Base-by-base conservation (phyloP, 2,888 invertebrate genomes). In the Lithophane semibrunnea region DNA sequence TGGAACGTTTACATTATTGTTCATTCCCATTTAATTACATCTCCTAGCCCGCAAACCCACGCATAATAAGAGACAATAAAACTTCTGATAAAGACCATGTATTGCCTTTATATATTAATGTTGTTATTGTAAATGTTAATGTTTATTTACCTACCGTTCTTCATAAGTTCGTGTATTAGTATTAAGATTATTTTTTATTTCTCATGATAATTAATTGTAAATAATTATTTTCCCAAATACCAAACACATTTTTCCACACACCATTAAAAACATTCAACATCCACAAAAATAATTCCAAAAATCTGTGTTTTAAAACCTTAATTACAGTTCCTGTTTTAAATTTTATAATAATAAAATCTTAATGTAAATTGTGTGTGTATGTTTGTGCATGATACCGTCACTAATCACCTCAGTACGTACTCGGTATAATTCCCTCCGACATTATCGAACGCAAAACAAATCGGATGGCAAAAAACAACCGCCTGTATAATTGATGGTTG, bases 391-490 rank as follows among this genome's bases (percentile, higher is more conserved):
- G 67, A 72, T 79, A 78, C 77, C 80, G 73, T 79, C 47, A 81
- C 79, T 77, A 86, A 89, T 80, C 75, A 77, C 79, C 49, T 68
- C 63, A 44, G 63, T 16, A 66, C 66, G 29, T 18, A 47, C 37
- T 66, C 61, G 60, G 60, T 65, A 78, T 85, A 88, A 88, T 85
- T 75, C 69, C 42, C 44, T 75, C 70, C 64, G 82, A 85, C 85
- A 77, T 85, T 77, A 86, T 88, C 76, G 78, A 84, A 85, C 74
- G 83, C 81, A 85, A 83, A 89, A 88, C 85, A 90, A 87, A 88
- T 85, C 67, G 85, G 54, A 67, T 64, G 37, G 80, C 65, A 86
- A 88, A 79, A 86, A 88, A 69, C 68, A 70, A 70, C 66, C 65
- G 67, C 52, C 64, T 65, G 69, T 77, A 77, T 80, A 79, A 86